Conservation (phyloP, 92 coral and sea anemone species). For the Pocillopora grandis region DNA sequence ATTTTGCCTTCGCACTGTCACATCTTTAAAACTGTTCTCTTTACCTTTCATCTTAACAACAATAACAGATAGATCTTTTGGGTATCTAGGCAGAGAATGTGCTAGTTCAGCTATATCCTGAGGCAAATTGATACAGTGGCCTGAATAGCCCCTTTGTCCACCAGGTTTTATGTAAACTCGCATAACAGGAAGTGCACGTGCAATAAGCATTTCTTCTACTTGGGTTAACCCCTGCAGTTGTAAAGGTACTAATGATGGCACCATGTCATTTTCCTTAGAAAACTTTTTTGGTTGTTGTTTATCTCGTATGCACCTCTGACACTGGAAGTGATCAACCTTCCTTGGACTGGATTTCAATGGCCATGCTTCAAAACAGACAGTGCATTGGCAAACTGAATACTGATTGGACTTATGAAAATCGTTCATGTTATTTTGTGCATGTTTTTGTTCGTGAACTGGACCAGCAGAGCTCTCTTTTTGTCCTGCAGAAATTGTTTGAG, state of each 20-base stretch:
- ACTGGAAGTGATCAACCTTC: slow-evolving; percentile 11
- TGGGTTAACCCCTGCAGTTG: slow-evolving; percentile 38
- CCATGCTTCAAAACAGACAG: slow-evolving; percentile 63
- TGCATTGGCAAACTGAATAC: slow-evolving; percentile 50
- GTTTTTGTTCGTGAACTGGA: no score
- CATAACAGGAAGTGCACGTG: slow-evolving; percentile 62
- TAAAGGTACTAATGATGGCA: slow-evolving; percentile 45
- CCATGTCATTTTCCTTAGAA: slow-evolving; percentile 45
- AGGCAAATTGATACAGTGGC: slow-evolving; percentile 66
- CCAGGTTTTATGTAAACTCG: slow-evolving; percentile 67
- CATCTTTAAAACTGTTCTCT: slow-evolving; percentile 59
- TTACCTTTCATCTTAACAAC: slow-evolving; percentile 59
- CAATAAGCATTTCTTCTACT: slow-evolving; percentile 57
- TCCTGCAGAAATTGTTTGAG: no score
- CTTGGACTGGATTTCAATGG: slow-evolving; percentile 2
- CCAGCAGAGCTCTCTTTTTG: no score
- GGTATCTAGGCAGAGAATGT: slow-evolving; percentile 46
- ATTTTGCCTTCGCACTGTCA: slow-evolving; percentile 46
- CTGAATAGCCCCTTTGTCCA: slow-evolving; percentile 73
- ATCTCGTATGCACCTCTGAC: slow-evolving; percentile 40
- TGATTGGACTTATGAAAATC: slow-evolving; percentile 40
- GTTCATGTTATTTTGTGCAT: not conserved
- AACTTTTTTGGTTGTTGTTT: slow-evolving; percentile 39
- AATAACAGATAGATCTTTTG: slow-evolving; percentile 43
- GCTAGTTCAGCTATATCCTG: slow-evolving; percentile 68